Evolutionary conservation across 2,888 invertebrate species (phyloP).

Genomic region (Rhynchonema sp.): DNA sequence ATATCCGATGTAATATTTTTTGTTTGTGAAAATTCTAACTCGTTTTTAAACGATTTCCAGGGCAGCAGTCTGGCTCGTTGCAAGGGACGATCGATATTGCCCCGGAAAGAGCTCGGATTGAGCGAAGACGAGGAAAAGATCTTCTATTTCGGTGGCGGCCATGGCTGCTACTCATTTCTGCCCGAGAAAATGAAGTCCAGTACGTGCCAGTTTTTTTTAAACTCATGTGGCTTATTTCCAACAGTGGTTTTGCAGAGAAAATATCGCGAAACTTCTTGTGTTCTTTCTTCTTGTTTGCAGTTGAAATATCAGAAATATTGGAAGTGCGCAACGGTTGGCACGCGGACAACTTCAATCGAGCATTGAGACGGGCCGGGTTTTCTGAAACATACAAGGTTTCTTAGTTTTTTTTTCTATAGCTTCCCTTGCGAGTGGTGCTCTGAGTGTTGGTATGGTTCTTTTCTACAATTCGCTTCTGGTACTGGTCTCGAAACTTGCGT

Average conservation of each 20-base stretch:
- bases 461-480: too few relatives aligned
- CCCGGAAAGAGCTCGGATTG: not conserved
- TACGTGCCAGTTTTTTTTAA: not conserved
- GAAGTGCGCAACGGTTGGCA: constrained; percentile 25
- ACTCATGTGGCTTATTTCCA: too few relatives aligned
- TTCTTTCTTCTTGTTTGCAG: constrained; percentile 11
- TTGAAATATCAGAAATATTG: constrained; percentile 19
- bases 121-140: not conserved
- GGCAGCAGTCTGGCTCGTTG: not conserved
- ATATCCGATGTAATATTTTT: too few relatives aligned
- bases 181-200: not conserved
- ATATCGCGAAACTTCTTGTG: not conserved
- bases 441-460: too few relatives aligned
- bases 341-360: constrained; percentile 22
- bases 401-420: not conserved
- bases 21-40: too few relatives aligned
- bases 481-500: too few relatives aligned
- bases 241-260: not conserved
- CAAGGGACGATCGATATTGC: not conserved
- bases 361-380: constrained; percentile 17
- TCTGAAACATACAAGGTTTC: not conserved
- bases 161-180: not conserved
- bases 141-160: not conserved
- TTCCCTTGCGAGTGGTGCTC: not conserved
- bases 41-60: too few relatives aligned